These are phyloP conservation scores for Hypsopygia costalis DNA, from an alignment of 2,888 invertebrate species.

Conservation along the genomic window DNA sequence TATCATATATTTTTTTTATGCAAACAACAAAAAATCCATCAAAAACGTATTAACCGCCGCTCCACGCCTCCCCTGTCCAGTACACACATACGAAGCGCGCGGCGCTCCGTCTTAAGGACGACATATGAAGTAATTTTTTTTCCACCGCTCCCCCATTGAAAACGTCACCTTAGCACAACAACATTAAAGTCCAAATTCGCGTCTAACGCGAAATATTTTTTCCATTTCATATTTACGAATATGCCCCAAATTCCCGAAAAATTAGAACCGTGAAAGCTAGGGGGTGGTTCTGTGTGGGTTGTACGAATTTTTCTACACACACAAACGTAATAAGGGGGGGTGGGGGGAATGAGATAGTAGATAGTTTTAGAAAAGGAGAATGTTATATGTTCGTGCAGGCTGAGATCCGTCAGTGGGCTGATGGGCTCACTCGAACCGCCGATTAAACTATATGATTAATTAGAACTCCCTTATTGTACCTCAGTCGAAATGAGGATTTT, in stretches of 20 bases:
- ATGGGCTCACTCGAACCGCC: background rate
- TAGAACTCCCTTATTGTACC: background rate
- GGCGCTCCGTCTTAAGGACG: slow-evolving; percentile 81
- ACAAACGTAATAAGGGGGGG: slow-evolving; percentile 34
- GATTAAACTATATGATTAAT: slow-evolving; percentile 2
- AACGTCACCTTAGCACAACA: slow-evolving; percentile 34
- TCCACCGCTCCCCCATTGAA: slow-evolving; percentile 48
- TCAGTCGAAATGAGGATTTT: too few species aligned
- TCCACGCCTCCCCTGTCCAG: slow-evolving; percentile 40
- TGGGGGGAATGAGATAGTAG: slow-evolving; percentile 53
- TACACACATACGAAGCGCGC: slow-evolving; percentile 73
- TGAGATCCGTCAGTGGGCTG: slow-evolving; percentile 43
- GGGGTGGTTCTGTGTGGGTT: slow-evolving; percentile 49
- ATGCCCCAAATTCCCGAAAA: slow-evolving; percentile 82
- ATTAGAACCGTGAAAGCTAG: slow-evolving; percentile 80
- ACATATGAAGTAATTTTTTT: slow-evolving; percentile 81
- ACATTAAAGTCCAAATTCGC: slow-evolving; percentile 41
- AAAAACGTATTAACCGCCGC: slow-evolving; percentile 18
- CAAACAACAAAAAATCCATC: too few species aligned
- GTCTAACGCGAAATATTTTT: slow-evolving; percentile 71
- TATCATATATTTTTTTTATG: too few species aligned
- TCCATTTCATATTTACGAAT: slow-evolving; percentile 82
- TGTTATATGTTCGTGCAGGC: slow-evolving; percentile 49
- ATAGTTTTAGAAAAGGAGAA: slow-evolving; percentile 76
- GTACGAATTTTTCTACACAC: slow-evolving; percentile 53